Base-by-base conservation (phyloP, 2,113 vertebrate genomes). In the Chiloscyllium plagiosum region DNA sequence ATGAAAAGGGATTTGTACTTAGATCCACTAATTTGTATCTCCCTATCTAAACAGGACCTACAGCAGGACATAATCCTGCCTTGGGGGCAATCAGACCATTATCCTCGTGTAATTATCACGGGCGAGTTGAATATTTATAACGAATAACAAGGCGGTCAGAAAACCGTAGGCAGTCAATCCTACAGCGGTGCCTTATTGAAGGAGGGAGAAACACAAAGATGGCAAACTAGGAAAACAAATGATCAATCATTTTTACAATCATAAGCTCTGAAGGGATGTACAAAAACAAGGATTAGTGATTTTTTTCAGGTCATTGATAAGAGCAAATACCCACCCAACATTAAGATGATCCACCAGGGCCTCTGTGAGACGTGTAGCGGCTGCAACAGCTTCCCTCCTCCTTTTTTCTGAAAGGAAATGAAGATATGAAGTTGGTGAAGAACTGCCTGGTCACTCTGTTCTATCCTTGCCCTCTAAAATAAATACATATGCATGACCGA, bases 261-360 rank as follows among this genome's bases (percentile, higher is more conserved):
- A 92, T 33, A 61, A 65, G 12, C 65, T 92, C 52, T 92, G 52
- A 33, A 92, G 56, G 6, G 33, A 4, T 93, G n/a, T n/a, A 42
- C 17, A 93, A 22, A 78, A 37, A 61, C 56, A 61, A 10, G 56
- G 7, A 61, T 61, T 61, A 47, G 42, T 1, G 42, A 61, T 12
- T 47, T 50, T 61, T 52, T 89, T 42, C 10, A 33, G 68, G 12
- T 72, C 42, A 72, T 37, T 69, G 92, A 69, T 68, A 70, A 94
- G 56, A 33, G 26, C 37, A 80, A 83, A 95, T 80, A 47, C 97
- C 97, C 98, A 99, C 99, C 99, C 99, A 56, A 99, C 98, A 78
- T 99, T 99, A 52, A 99, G 98, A 96, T 99, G 99, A 96, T 99
- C 99, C 56, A 99, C 98, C 96, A 99, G 96, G 2, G 98, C 98